These are phyloP conservation scores for Mirounga angustirostris DNA, from an alignment of 2,113 vertebrate species.

Conservation along the genomic window DNA sequence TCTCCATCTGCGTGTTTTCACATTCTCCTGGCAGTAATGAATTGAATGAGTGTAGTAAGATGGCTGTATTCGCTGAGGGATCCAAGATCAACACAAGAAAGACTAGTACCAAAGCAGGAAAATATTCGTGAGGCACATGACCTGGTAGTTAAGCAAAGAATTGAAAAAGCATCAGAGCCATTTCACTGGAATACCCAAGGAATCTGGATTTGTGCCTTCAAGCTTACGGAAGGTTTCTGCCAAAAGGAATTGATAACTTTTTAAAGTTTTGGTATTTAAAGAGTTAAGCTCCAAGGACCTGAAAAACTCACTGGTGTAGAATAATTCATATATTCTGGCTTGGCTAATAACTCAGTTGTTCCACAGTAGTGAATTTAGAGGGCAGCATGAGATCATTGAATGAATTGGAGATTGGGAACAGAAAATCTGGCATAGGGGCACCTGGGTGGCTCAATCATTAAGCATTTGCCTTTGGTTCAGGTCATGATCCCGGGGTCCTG, in stretches of 20 bases:
- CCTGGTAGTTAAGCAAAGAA: conserved; percentile 9
- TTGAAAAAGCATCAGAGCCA: background rate
- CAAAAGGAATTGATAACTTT: background rate
- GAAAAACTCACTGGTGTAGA: background rate
- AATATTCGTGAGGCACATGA: background rate
- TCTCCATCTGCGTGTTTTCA: background rate
- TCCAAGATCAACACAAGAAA: background rate
- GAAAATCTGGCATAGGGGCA: background rate
- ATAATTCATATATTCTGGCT: background rate
- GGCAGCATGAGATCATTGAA: background rate
- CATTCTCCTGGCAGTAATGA: background rate
- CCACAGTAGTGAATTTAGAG: background rate
- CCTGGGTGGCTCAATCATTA: too few relatives aligned
- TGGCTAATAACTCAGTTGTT: background rate
- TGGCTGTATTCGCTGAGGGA: background rate
- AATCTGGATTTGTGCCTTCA: background rate
- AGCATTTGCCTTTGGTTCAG: too few relatives aligned
- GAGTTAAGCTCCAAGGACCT: background rate
- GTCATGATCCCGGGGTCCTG: too few relatives aligned
- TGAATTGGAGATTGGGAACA: background rate
- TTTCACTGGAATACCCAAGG: background rate
- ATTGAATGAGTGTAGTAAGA: background rate
- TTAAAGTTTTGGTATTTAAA: conserved; percentile 8
- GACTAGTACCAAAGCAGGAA: background rate
- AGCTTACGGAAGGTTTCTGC: background rate